Base-by-base conservation (phyloP, 2,113 vertebrate genomes). In the Hydrolagus affinis region DNA sequence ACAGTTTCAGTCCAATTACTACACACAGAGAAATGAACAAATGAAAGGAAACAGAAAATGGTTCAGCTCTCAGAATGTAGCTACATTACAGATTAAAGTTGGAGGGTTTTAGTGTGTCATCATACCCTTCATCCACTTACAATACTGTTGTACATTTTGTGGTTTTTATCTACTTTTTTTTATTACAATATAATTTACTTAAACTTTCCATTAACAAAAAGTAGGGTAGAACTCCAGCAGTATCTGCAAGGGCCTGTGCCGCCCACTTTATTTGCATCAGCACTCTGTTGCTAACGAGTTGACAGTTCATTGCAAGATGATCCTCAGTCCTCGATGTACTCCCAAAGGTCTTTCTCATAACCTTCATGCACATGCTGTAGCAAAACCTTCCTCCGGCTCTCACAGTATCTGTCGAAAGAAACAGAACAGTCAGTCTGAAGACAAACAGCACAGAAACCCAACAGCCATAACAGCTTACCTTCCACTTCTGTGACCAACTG, bases 151-250 rank as follows among this genome's bases (percentile, higher is more conserved):
- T 96, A 98, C 95, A 96, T 95, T 94, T 91, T 85, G 86, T 91
- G 86, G 89, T 70, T 96, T 95, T 91, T 90, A 88, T 92, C 93
- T 94, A 94, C 89, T 85, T 86, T 94, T 94, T 93, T 95, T 96
- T 96, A 95, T 97, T 98, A 97, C 96, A 97, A 98, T 98, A 99
- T 95, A 97, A 97, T 97, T 97, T 97, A 97, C 93, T 97, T 96
- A 94, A 95, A 93, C 92, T 93, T 95, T 95, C 94, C 93, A 92
- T 96, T 96, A 96, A 95, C 92, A 96, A 97, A 96, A 95, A 95
- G 78, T 94, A 94, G 95, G 94, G 94, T 93, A 92, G 94, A 94
- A 95, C 95, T 95, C 94, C 94, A 94, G 95, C 91, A 80, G 94
- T 93, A 91, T 93, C 89, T 89, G 88, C 92, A 91, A 68, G 92